Evolutionary conservation across 2,888 invertebrate species (phyloP), one percentile per base, ranked within the genome.

Genomic region (Perithous albicinctus): DNA sequence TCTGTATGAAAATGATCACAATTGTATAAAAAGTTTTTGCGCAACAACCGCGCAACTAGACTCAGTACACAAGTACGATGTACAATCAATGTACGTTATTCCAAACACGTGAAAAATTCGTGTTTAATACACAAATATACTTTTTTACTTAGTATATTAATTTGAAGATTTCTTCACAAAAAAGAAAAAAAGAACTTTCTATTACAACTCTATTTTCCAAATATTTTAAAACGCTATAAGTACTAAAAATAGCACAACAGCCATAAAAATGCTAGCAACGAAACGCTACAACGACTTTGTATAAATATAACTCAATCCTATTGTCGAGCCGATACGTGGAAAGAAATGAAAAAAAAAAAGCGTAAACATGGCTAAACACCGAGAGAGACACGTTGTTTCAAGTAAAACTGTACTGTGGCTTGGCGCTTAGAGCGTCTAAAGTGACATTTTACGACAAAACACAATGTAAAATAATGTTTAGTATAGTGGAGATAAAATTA

Each of bases 201-300:
- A 26, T 26, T 12, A 56, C n/a, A 29, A 12, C n/a, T 32, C n/a
- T n/a, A n/a, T n/a, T n/a, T n/a, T n/a, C n/a, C n/a, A n/a, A n/a
- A n/a, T n/a, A n/a, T n/a, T n/a, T n/a, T n/a, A n/a, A n/a, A n/a
- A n/a, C n/a, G n/a, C 7, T n/a, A 15, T 32, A 29, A 56, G 15
- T 56, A 32, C 56, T 56, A 56, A 56, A 56, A 56, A 56, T 56
- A 56, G 15, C 56, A 15, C 29, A 15, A 29, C 56, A 56, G 15
- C 56, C 76, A 67, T 76, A 26, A 67, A 67, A 76, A 76, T 67
- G 56, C 23, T 15, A 56, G 46, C 12, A 15, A 67, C 23, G 18
- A 38, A 29, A 32, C 32, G 56, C 6, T 10, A 32, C 20, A 18
- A 3, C 18, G 8, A 48, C 20, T 15, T 20, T 20, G 15, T 32